Percentiles rank a stretch among this genome's conserved stretches.
Conservation (phyloP, 2,113 vertebrate species). For the Crotalus viridis region DNA sequence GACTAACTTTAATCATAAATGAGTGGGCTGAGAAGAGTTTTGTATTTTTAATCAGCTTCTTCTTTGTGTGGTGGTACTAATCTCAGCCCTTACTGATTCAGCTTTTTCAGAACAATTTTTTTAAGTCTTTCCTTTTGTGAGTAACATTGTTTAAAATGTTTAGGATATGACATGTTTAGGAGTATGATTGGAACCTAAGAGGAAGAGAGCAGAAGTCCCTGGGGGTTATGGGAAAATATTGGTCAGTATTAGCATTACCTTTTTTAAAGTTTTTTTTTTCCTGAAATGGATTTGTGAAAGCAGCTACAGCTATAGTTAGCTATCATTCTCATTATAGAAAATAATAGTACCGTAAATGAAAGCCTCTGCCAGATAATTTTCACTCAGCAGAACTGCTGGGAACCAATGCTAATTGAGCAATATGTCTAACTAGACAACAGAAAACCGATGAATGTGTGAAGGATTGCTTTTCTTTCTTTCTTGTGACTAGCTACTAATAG, state of each 20-base stretch:
- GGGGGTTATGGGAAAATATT: neutral
- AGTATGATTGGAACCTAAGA: neutral
- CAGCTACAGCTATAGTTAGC: neutral
- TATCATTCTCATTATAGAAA: neutral
- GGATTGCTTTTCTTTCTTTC: neutral
- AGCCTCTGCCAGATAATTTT: neutral
- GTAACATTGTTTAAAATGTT: neutral
- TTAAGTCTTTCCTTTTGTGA: neutral
- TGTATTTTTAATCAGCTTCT: slow-evolving; percentile 18
- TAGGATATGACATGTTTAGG: neutral
- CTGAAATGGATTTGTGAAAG: neutral
- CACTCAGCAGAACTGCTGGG: neutral
- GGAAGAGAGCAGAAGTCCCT: no score
- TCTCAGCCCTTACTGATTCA: neutral
- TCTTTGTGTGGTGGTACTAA: slow-evolving; percentile 6
- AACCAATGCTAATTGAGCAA: neutral
- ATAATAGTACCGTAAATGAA: neutral
- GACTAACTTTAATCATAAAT: slow-evolving; percentile 28
- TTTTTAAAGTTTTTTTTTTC: neutral
- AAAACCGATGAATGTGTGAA: neutral
- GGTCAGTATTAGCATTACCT: neutral
- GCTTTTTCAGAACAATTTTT: neutral
- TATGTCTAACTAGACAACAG: no score
- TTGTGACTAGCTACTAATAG: neutral
- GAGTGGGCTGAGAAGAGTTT: slow-evolving; percentile 27